phyloP scores from a whole-genome alignment of 2,797 vertebrate species.

The Lacerta bilineata region DNA sequence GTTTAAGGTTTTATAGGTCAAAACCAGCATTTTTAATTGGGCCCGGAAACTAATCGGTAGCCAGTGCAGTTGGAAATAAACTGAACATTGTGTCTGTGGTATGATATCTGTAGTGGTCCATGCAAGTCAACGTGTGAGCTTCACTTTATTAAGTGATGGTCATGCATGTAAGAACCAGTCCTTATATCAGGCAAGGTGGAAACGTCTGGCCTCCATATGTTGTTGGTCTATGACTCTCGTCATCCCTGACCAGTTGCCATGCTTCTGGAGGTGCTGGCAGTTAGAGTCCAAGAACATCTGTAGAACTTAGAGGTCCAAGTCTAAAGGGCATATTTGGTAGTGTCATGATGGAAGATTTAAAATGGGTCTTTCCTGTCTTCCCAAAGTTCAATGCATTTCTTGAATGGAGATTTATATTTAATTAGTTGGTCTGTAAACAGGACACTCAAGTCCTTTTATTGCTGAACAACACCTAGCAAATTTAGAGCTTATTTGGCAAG shows the following conservation, averaged over 20 bases:
- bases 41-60: no score
- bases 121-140: no score
- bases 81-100: neutral
- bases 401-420: constrained; percentile 34
- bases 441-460: neutral
- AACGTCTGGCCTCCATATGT: no score
- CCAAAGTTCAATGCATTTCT: constrained; percentile 12
- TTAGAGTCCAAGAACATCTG: no score
- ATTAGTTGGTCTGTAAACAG: neutral
- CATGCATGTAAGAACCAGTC: neutral
- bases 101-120: neutral
- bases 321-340: neutral
- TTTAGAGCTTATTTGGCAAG: constrained; percentile 23
- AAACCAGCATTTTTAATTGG: no score
- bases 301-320: neutral
- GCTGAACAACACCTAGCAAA: neutral
- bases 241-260: no score
- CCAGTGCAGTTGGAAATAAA: neutral
- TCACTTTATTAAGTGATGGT: neutral
- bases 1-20: no score
- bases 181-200: neutral
- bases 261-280: no score
- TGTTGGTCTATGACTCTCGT: no score
- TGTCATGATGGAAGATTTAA: neutral
- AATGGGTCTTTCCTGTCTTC: neutral